phyloP scores from a whole-genome alignment of 2,888 invertebrate species.

The Epistrophe grossulariae region DNA sequence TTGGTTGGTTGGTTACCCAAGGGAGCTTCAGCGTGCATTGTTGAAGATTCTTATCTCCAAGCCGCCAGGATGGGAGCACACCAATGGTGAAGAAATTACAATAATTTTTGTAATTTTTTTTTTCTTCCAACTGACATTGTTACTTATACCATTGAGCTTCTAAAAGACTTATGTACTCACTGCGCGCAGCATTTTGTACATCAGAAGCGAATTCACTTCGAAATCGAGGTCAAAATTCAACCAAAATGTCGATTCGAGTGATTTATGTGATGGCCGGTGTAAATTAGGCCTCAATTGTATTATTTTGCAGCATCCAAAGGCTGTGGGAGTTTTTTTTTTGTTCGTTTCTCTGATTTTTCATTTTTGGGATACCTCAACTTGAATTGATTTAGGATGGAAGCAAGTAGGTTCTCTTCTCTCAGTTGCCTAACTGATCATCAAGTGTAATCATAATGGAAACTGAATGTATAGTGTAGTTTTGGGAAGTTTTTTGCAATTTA shows the following conservation, averaged over 20 bases:
- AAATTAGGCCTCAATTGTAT: conserved; percentile 60
- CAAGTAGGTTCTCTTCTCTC: conserved; percentile 19
- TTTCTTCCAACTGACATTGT: conserved; percentile 42
- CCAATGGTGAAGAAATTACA: conserved; percentile 70
- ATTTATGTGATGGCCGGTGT: conserved; percentile 62
- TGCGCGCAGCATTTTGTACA: conserved; percentile 1
- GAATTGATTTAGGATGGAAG: conserved; percentile 32
- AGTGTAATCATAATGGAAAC: conserved; percentile 46
- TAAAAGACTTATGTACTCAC: conserved; percentile 5
- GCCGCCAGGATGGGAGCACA: conserved; percentile 41
- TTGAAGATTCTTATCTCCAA: conserved; percentile 59
- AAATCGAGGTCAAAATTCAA: conserved; percentile 71
- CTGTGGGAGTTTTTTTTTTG: conserved; percentile 60
- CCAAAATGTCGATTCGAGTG: conserved; percentile 71
- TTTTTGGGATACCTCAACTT: conserved; percentile 11
- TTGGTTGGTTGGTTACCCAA: conserved; percentile 44
- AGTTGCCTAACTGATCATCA: conserved; percentile 51
- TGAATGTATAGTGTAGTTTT: background rate
- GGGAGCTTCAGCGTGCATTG: conserved; percentile 60
- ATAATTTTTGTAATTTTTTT: conserved; percentile 68
- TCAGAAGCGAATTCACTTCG: conserved; percentile 66
- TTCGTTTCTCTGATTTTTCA: background rate
- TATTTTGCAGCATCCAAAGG: conserved; percentile 32
- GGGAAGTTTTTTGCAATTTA: background rate
- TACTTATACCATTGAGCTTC: conserved; percentile 37